phyloP scores from a whole-genome alignment of 2,888 invertebrate genomes.

The Lasioglossum villosulum region DNA sequence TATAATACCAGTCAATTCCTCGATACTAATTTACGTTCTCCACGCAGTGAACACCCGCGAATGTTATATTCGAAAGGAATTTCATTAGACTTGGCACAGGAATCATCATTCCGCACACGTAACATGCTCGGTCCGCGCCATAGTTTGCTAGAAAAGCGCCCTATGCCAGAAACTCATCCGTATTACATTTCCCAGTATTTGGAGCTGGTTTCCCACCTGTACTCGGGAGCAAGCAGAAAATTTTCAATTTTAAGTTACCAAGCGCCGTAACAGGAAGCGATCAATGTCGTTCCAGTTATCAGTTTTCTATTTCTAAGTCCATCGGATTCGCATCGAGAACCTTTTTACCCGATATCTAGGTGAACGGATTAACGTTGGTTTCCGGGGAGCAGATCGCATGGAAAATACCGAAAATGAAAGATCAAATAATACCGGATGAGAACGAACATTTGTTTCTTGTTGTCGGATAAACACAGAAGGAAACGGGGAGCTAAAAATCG shows the following conservation, averaged over 20 bases:
- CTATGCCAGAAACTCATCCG: neutral
- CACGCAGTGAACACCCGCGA: conserved; percentile 6
- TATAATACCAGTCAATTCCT: conserved; percentile 24
- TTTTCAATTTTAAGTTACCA: conserved; percentile 39
- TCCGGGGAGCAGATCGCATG: neutral
- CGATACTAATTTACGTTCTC: conserved; percentile 24
- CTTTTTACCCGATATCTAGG: neutral
- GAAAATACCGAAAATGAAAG: neutral
- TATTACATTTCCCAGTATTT: conserved; percentile 18
- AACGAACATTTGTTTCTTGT: neutral
- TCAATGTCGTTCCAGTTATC: conserved; percentile 29
- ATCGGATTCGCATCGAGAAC: conserved; percentile 13
- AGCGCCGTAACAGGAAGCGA: conserved; percentile 27
- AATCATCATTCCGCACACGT: conserved; percentile 29
- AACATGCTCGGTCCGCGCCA: neutral
- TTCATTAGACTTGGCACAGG: conserved; percentile 38
- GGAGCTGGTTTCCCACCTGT: conserved; percentile 17
- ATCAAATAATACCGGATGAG: neutral
- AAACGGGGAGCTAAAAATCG: neutral
- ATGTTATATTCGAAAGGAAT: conserved; percentile 24
- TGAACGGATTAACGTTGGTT: conserved; percentile 9
- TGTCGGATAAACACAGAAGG: neutral
- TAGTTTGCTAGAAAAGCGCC: conserved; percentile 20
- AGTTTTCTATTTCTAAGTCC: conserved; percentile 18
- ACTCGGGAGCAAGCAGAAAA: conserved; percentile 11